Percentiles rank a stretch among this genome's conserved stretches.
phyloP scores from a whole-genome alignment of 2,888 invertebrate genomes.

The Scrobipalpa atriplicella region DNA sequence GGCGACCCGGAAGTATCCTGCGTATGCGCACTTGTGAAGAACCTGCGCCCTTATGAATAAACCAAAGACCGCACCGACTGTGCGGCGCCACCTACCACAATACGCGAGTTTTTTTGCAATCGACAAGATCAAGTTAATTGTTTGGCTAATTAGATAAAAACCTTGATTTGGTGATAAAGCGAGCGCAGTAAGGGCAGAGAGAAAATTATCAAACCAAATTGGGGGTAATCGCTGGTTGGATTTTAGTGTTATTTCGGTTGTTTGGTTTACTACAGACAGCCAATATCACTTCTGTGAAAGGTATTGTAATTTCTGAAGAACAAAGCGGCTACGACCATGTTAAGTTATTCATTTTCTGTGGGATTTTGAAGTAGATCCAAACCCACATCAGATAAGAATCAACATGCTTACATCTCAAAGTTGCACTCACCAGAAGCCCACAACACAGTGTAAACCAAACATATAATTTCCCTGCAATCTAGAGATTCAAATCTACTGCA shows the following conservation, averaged over 20 bases:
- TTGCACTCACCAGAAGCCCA: conserved; percentile 3
- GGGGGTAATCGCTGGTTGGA: conserved; percentile 4
- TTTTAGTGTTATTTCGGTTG: not conserved
- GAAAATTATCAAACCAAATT: conserved; percentile 3
- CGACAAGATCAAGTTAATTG: conserved; percentile 22
- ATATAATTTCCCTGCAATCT: conserved; percentile 19
- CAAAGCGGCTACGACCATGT: not conserved
- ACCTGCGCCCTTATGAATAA: conserved; percentile 73
- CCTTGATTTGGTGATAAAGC: conserved; percentile 8
- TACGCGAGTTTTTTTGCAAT: conserved; percentile 23
- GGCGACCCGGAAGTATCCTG: conserved; percentile 62
- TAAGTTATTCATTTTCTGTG: no score
- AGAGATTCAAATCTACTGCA: conserved; percentile 18
- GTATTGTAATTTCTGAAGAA: not conserved
- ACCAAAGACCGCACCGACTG: conserved; percentile 68
- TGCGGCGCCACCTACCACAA: conserved; percentile 51
- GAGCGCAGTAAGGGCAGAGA: not conserved
- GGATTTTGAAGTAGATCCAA: no score
- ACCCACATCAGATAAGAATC: not conserved
- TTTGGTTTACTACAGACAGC: not conserved
- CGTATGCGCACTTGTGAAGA: conserved; percentile 37
- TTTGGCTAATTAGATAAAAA: conserved; percentile 16
- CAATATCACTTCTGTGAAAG: not conserved
- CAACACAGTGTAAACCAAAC: not conserved
- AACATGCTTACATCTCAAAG: not conserved